phyloP scores from a whole-genome alignment of 2,113 vertebrate genomes.

The Boleophthalmus pectinirostris region DNA sequence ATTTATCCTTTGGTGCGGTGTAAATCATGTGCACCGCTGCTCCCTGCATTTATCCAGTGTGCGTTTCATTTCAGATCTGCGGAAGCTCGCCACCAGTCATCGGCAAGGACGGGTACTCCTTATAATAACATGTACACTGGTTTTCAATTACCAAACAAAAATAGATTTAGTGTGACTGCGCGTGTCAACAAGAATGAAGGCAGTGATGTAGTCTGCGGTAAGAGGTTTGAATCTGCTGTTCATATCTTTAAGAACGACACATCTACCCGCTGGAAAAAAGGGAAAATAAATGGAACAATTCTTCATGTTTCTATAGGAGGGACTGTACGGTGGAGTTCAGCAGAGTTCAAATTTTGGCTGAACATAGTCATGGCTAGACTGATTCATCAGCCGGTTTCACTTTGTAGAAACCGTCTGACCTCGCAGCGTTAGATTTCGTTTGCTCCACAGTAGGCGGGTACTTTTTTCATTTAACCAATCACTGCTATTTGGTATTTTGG shows the following conservation, averaged over 20 bases:
- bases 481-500: no score
- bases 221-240: neutral
- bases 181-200: neutral
- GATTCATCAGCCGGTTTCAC: no score
- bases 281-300: neutral
- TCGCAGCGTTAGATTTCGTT: no score
- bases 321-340: neutral
- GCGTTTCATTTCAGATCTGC: slow-evolving; percentile 37
- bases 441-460: no score
- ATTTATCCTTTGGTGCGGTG: slow-evolving; percentile 64
- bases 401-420: no score
- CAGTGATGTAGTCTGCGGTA: neutral
- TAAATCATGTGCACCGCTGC: slow-evolving; percentile 62
- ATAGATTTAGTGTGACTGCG: slow-evolving; percentile 18
- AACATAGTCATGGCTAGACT: neutral
- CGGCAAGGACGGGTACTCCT: slow-evolving; percentile 40
- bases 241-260: neutral
- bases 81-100: slow-evolving; percentile 50
- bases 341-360: neutral
- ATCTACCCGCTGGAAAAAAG: neutral
- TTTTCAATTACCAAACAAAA: slow-evolving; percentile 43
- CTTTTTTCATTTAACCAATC: no score
- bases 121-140: slow-evolving; percentile 33
- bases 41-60: slow-evolving; percentile 64
- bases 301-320: neutral